These are phyloP conservation scores for Spicauda simplicius DNA, from an alignment of 2,888 invertebrate species.

Conservation along the genomic window DNA sequence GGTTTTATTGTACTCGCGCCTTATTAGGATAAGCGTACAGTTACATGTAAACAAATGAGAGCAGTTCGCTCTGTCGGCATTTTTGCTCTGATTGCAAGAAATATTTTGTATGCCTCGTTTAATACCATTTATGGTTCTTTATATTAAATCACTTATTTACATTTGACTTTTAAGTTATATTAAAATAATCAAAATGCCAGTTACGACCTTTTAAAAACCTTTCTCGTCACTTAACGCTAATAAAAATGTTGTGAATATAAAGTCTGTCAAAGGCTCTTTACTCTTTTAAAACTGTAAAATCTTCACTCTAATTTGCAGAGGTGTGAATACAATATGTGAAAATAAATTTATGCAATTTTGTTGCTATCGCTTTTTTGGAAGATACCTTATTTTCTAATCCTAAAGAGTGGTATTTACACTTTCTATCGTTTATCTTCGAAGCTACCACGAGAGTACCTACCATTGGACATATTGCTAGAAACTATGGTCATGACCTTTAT, in stretches of 20 bases:
- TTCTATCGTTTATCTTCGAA: too few relatives aligned
- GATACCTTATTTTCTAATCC: not conserved
- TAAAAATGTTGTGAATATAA: conserved; percentile 25
- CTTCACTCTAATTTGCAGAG: conserved; percentile 10
- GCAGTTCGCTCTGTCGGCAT: conserved; percentile 44
- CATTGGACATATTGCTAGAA: too few relatives aligned
- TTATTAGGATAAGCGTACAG: conserved; percentile 49
- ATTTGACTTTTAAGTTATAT: conserved; percentile 8
- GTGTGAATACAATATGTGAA: not conserved
- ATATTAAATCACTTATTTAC: conserved; percentile 26
- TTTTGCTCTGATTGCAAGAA: conserved; percentile 44
- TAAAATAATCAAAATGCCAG: conserved; percentile 15
- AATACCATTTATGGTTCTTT: conserved; percentile 26
- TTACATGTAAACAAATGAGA: conserved; percentile 50
- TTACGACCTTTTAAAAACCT: conserved; percentile 18
- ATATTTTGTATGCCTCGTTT: conserved; percentile 22
- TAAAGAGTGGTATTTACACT: too few relatives aligned
- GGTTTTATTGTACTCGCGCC: conserved; percentile 61
- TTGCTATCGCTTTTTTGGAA: not conserved
- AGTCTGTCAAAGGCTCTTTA: conserved; percentile 17
- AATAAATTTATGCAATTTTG: not conserved
- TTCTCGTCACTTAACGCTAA: conserved; percentile 6
- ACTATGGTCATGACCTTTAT: too few relatives aligned
- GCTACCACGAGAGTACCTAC: too few relatives aligned
- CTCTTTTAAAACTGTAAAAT: conserved; percentile 14